These are phyloP conservation scores for Zaprionus taronus DNA, from an alignment of 1,140 invertebrate genomes.

Conservation along the genomic window DNA sequence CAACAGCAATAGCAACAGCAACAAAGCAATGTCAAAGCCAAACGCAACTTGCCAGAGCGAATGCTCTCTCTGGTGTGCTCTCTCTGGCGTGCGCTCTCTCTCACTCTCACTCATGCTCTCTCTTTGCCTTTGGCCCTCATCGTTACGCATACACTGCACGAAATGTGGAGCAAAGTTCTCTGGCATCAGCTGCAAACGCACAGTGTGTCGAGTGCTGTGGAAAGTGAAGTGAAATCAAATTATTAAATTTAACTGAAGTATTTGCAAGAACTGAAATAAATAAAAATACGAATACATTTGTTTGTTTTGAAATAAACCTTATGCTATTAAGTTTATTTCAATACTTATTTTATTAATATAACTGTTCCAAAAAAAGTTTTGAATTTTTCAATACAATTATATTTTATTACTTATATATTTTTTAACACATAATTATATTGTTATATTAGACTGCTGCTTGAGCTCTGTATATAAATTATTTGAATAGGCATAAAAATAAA, in stretches of 20 bases:
- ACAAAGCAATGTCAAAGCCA: slow-evolving; percentile 13
- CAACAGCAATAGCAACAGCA: slow-evolving; percentile 2
- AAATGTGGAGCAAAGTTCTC: slow-evolving; percentile 21
- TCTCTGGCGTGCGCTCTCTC: slow-evolving; percentile 21
- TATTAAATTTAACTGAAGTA: neutral
- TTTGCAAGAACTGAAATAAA: neutral
- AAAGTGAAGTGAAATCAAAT: neutral
- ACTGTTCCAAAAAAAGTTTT: too few species aligned
- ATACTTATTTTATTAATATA: too few species aligned
- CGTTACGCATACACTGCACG: slow-evolving; percentile 47
- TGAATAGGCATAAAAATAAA: too few species aligned
- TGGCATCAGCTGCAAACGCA: neutral
- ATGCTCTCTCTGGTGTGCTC: slow-evolving; percentile 20
- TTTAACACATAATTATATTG: too few species aligned
- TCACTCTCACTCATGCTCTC: neutral
- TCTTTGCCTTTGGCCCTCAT: neutral
- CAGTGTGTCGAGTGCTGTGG: slow-evolving; percentile 9
- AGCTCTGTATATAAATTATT: too few species aligned
- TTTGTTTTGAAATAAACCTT: too few species aligned
- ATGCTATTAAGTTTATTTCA: too few species aligned
- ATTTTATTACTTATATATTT: too few species aligned
- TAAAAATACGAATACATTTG: too few species aligned
- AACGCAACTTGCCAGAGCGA: slow-evolving; percentile 28
- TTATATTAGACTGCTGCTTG: too few species aligned
- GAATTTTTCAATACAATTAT: too few species aligned